These are phyloP conservation scores for Augochlorella aurata DNA, from an alignment of 2,888 invertebrate species.

Conservation along the genomic window DNA sequence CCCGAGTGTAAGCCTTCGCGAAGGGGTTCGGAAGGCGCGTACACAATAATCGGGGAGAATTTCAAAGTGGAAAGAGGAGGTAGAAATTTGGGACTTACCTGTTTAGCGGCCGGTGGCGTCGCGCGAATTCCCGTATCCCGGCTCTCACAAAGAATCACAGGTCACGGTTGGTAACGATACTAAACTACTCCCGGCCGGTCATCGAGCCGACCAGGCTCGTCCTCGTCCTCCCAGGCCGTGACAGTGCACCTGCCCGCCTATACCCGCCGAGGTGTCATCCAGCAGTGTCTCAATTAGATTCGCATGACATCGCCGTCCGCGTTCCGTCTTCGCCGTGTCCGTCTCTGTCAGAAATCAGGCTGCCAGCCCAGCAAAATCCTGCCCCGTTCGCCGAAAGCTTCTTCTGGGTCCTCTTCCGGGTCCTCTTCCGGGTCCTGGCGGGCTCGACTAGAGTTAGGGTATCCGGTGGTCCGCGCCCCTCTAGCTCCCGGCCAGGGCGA, in stretches of 20 bases:
- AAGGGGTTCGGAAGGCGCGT: no score
- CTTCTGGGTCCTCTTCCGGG: no score
- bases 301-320: constrained; percentile 40
- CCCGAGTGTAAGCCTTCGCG: no score
- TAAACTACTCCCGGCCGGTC: constrained; percentile 49
- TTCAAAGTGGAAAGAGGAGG: no score
- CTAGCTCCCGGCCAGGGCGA: not conserved
- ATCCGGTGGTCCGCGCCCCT: constrained; percentile 11
- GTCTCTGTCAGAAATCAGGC: no score
- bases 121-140: constrained; percentile 22
- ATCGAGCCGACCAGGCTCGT: constrained; percentile 34
- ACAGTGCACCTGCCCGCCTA: not conserved
- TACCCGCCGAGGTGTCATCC: not conserved
- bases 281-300: constrained; percentile 9
- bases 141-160: constrained; percentile 63
- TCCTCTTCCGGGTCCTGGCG: constrained; percentile 14
- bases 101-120: constrained; percentile 38
- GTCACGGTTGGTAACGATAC: constrained; percentile 53
- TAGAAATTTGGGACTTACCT: constrained; percentile 41
- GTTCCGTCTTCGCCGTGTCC: constrained; percentile 24
- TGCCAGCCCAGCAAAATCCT: no score
- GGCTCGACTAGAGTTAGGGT: not conserved
- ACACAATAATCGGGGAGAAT: no score
- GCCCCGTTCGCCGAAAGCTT: no score
- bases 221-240: constrained; percentile 4